Evolutionary conservation across 2,113 vertebrate species (phyloP).

Genomic region (Hystrix brachyura): DNA sequence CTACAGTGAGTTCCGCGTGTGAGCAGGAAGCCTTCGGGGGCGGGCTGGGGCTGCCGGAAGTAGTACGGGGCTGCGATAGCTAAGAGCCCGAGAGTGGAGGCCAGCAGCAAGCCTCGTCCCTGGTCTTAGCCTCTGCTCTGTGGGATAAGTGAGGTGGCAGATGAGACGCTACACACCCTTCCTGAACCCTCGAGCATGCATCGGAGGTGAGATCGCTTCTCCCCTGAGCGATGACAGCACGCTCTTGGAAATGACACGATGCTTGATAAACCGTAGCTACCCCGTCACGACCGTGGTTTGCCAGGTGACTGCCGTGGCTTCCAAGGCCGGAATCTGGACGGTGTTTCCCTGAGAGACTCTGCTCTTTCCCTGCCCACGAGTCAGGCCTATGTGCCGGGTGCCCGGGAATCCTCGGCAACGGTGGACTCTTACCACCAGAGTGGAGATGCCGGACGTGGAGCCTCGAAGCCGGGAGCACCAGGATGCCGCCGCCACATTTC

Average conservation of each 20-base stretch:
- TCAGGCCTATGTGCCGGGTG: rapidly evolving
- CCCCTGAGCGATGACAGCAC: rapidly evolving
- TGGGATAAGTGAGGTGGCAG: no score
- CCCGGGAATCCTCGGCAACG: rapidly evolving
- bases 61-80: background rate
- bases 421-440: conserved; percentile 84
- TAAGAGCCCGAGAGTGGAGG: no score
- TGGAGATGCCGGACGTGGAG: conserved; percentile 74
- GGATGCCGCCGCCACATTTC: conserved; percentile 34
- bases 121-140: no score
- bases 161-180: rapidly evolving
- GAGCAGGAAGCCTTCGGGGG: background rate
- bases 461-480: conserved; percentile 55
- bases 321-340: background rate
- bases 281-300: background rate
- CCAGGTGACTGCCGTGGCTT: rapidly evolving
- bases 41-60: background rate
- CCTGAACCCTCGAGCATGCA: background rate
- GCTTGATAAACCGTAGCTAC: background rate
- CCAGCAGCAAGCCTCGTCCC: background rate
- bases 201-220: no score
- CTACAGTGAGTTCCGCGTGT: background rate
- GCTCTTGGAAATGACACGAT: rapidly evolving
- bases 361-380: no score
- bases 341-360: background rate